Percentiles rank a stretch among this genome's conserved stretches.
Evolutionary conservation across 2,113 vertebrate genomes (phyloP).

Genomic region (Anolis sagrei): DNA sequence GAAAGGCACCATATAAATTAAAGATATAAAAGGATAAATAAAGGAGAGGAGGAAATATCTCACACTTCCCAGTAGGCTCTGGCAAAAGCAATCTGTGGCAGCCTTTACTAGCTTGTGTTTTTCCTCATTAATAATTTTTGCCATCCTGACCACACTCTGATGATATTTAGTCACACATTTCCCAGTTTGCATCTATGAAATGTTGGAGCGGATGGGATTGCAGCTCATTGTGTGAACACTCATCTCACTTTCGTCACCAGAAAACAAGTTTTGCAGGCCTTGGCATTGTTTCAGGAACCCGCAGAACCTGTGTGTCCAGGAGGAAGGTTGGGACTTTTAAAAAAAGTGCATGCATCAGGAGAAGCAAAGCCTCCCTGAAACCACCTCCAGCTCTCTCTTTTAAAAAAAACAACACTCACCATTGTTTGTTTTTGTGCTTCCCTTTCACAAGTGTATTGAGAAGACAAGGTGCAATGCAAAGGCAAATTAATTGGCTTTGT

Average conservation of each 20-base stretch:
- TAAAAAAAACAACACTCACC: background rate
- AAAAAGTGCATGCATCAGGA: background rate
- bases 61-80: too few relatives aligned
- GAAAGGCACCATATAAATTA: too few relatives aligned
- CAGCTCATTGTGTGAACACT: background rate
- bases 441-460: background rate
- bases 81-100: too few relatives aligned
- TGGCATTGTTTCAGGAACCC: conserved; percentile 7
- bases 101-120: too few relatives aligned
- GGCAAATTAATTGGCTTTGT: background rate
- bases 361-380: background rate
- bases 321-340: background rate
- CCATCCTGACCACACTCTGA: too few relatives aligned
- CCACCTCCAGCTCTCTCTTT: background rate
- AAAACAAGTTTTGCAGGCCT: conserved; percentile 7
- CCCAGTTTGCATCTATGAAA: background rate
- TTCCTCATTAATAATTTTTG: too few relatives aligned
- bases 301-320: conserved; percentile 16
- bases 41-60: too few relatives aligned
- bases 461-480: background rate
- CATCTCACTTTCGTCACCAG: background rate
- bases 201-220: background rate
- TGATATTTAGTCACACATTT: background rate
- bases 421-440: background rate
- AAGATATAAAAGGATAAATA: too few relatives aligned